Evolutionary conservation across 2,797 vertebrate genomes (phyloP).

Genomic region (Sebastes matsubarae): DNA sequence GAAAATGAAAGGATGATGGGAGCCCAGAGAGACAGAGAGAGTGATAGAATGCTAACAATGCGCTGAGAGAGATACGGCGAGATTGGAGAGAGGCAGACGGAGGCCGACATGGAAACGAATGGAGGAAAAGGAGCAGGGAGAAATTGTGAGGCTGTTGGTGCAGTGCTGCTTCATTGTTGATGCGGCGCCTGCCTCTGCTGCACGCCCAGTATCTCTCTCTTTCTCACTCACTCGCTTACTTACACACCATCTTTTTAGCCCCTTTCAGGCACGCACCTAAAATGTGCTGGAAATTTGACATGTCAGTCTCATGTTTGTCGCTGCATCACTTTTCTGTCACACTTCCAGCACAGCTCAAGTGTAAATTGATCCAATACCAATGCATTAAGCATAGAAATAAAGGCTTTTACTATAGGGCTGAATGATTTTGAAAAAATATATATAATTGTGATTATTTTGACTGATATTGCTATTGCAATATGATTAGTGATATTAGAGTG

Average conservation of each 20-base stretch:
- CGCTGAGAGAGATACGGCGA: constrained; percentile 17
- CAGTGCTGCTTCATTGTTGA: constrained; percentile 59
- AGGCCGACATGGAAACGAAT: constrained; percentile 1
- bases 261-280: neutral
- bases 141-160: constrained; percentile 34
- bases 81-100: constrained; percentile 9
- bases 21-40: constrained; percentile 26
- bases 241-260: neutral
- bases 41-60: constrained; percentile 36
- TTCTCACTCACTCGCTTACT: neutral
- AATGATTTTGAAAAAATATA: no score
- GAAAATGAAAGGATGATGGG: constrained; percentile 60
- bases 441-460: no score
- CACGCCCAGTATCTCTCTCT: constrained; percentile 32
- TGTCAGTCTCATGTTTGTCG: neutral
- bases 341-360: neutral
- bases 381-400: rapidly evolving
- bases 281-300: neutral
- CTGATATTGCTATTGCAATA: no score
- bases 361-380: neutral
- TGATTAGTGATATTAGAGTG: rapidly evolving
- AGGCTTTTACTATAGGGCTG: no score
- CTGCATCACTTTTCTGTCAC: neutral
- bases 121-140: constrained; percentile 18
- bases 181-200: constrained; percentile 41